Percentiles rank a stretch among this genome's conserved stretches.
Evolutionary conservation across 92 coral and sea anemone genomes (phyloP).

Genomic region (Porites lobata): DNA sequence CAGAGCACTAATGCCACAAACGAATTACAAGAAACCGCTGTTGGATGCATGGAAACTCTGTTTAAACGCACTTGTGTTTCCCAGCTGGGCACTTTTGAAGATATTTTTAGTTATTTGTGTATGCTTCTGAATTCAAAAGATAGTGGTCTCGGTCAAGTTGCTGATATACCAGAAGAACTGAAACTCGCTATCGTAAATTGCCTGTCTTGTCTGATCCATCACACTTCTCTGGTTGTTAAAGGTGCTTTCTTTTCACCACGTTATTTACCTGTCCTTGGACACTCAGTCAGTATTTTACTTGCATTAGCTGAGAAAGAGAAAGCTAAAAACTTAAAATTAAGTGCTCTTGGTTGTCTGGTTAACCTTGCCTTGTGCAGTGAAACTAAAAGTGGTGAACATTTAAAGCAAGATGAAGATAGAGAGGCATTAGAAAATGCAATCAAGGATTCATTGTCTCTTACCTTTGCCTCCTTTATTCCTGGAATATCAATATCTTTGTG

Average conservation of each 20-base stretch:
- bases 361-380: slow-evolving; percentile 72
- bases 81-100: slow-evolving; percentile 75
- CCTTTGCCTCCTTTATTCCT: slow-evolving; percentile 94
- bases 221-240: slow-evolving; percentile 72
- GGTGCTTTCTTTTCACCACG: slow-evolving; percentile 77
- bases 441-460: slow-evolving; percentile 53
- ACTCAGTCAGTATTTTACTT: slow-evolving; percentile 79
- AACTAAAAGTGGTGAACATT: slow-evolving; percentile 9
- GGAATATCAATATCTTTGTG: slow-evolving; percentile 89
- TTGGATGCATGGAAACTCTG: slow-evolving; percentile 76
- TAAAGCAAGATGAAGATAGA: slow-evolving; percentile 11
- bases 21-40: slow-evolving; percentile 82
- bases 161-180: slow-evolving; percentile 83
- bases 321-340: slow-evolving; percentile 74
- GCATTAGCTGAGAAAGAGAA: slow-evolving; percentile 83
- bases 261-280: slow-evolving; percentile 89
- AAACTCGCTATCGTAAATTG: slow-evolving; percentile 79
- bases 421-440: slow-evolving; percentile 30
- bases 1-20: slow-evolving; percentile 66
- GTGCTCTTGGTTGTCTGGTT: slow-evolving; percentile 79
- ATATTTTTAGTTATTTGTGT: slow-evolving; percentile 81
- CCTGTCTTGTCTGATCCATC: slow-evolving; percentile 68
- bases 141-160: slow-evolving; percentile 72
- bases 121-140: slow-evolving; percentile 81
- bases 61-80: slow-evolving; percentile 62